phyloP scores from a whole-genome alignment of 2,113 vertebrate species.

The Bagarius yarrelli region DNA sequence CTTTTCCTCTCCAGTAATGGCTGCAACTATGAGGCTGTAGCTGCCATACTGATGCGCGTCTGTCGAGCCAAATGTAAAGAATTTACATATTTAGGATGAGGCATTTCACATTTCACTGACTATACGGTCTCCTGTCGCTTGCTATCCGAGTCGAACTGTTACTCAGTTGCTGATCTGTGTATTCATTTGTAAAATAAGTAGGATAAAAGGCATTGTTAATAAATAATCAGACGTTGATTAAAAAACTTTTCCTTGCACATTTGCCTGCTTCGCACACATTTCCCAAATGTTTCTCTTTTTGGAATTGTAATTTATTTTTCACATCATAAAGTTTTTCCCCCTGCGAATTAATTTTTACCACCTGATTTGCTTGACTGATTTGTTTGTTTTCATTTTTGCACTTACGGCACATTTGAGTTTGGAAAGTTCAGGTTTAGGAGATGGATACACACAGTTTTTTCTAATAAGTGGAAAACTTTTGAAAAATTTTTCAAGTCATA shows the following conservation, averaged over 20 bases:
- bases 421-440: too few relatives aligned
- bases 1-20: constrained; percentile 11
- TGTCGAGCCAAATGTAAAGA: constrained; percentile 26
- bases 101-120: constrained; percentile 10
- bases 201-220: background rate
- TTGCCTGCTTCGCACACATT: background rate
- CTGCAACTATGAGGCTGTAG: background rate
- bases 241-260: background rate
- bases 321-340: too few relatives aligned
- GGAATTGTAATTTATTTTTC: background rate
- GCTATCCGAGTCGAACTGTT: constrained; percentile 37
- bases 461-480: too few relatives aligned
- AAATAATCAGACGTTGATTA: background rate
- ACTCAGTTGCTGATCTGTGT: constrained; percentile 25
- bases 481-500: too few relatives aligned
- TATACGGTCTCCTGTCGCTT: constrained; percentile 27
- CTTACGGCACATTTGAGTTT: too few relatives aligned
- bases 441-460: too few relatives aligned
- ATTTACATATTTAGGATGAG: constrained; percentile 19
- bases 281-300: background rate
- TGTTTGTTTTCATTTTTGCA: background rate
- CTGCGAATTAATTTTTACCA: too few relatives aligned
- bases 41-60: background rate
- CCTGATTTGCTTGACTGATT: background rate
- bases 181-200: constrained; percentile 7